phyloP scores from a whole-genome alignment of 2,113 vertebrate genomes.

The Cyanistes caeruleus region DNA sequence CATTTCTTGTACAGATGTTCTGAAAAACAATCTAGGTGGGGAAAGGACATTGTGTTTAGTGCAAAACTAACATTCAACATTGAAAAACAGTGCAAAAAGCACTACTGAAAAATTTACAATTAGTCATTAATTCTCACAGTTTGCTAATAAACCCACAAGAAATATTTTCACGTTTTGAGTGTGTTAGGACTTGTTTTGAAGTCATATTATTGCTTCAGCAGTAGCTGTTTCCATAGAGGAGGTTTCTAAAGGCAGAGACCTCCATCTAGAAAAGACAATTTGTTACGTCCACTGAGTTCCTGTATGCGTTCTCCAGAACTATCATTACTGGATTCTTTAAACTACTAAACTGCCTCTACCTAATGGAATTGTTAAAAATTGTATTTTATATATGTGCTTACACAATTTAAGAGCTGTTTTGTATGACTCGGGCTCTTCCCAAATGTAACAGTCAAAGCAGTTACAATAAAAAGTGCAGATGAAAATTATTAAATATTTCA shows the following conservation, averaged over 20 bases:
- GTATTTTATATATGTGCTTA: neutral
- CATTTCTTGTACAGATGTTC: neutral
- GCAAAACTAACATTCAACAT: neutral
- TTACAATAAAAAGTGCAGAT: neutral
- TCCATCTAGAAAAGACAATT: neutral
- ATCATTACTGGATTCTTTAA: neutral
- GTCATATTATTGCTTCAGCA: neutral
- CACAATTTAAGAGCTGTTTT: neutral
- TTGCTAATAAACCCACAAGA: neutral
- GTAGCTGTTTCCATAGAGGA: neutral
- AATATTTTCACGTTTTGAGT: neutral
- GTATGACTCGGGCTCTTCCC: neutral
- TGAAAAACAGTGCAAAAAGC: neutral
- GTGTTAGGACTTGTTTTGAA: neutral
- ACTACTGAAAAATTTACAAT: neutral
- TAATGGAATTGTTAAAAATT: neutral
- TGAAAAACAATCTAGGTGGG: neutral
- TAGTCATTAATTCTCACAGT: neutral
- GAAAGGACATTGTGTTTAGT: neutral
- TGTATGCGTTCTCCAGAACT: neutral
- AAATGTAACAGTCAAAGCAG: neutral
- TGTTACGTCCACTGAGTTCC: neutral
- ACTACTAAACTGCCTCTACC: neutral
- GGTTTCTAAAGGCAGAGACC: neutral
- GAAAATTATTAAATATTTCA: neutral